phyloP scores from a whole-genome alignment of 2,797 vertebrate species.

The Lophotriccus pileatus region DNA sequence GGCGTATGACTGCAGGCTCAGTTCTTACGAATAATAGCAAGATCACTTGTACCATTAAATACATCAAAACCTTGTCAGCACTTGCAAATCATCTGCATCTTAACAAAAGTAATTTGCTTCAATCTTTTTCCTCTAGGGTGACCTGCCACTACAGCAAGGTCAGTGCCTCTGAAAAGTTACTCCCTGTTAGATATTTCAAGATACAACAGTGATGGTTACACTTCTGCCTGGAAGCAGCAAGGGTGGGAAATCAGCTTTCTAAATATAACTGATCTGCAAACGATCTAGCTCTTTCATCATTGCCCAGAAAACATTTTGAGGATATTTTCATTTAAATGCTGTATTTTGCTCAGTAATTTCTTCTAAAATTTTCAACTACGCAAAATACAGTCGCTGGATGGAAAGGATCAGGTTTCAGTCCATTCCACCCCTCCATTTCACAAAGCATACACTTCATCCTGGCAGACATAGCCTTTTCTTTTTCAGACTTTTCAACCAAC shows the following conservation, averaged over 20 bases:
- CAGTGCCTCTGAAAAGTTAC: constrained; percentile 32
- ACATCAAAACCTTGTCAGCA: constrained; percentile 57
- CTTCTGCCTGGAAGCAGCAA: constrained; percentile 29
- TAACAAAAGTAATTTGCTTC: constrained; percentile 54
- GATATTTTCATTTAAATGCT: neutral
- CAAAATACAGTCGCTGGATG: neutral
- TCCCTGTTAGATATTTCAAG: constrained; percentile 46
- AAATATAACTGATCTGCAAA: constrained; percentile 8
- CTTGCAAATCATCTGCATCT: constrained; percentile 59
- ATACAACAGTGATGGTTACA: neutral
- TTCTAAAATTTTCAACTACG: neutral
- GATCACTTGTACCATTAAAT: constrained; percentile 60
- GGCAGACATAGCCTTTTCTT: neutral
- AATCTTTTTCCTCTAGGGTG: constrained; percentile 49
- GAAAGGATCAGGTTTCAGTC: neutral
- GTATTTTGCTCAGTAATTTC: neutral
- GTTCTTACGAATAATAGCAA: neutral
- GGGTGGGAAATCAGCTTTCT: neutral
- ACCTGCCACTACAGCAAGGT: constrained; percentile 50
- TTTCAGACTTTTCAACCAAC: neutral
- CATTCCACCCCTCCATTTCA: neutral
- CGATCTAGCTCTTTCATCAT: neutral
- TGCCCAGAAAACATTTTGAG: neutral
- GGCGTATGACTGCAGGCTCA: constrained; percentile 14
- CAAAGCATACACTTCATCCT: neutral